Base-by-base conservation (phyloP, 2,888 invertebrate species). In the Elegia similella region DNA sequence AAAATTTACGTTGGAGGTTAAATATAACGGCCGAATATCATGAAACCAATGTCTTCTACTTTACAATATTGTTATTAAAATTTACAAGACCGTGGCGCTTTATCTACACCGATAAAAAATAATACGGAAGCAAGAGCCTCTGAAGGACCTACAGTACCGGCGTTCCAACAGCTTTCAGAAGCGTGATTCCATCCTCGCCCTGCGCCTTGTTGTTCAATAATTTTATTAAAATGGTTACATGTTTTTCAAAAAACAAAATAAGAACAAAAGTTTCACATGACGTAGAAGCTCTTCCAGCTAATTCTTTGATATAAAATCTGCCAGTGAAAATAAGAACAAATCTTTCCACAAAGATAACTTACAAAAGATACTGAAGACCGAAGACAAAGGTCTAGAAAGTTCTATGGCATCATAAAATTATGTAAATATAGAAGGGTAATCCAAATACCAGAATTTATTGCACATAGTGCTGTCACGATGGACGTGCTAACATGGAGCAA, bases 311-410 rank as follows among this genome's bases (percentile, higher is more conserved):
- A 29, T 6, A 46, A 10, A 50, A 34, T n/a, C 3, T 12, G 38
- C n/a, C 38, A 17, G 15, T 34, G 17, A 13, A 48, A 32, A 52
- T 34, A 52, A 43, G 15, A 42, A 13, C 29, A 53, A 53, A n/a
- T 30, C 13, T 29, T 12, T 15, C 12, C 7, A 34, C 34, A 50
- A 16, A 34, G 15, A 34, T 38, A 34, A 17, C 17, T 50, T 34
- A 38, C 34, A 48, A 50, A 50, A 50, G 34, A 50, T 17, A 50
- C 32, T 34, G 50, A 50, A 38, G 16, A 50, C 15, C 32, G 46
- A 34, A 50, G 50, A 50, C 50, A 48, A 29, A 42, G 23, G 15
- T 54, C 57, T 38, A 58, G 52, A 59, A 42, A 30, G 55, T 58
- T 58, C 50, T 43, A 50, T 30, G 15, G 48, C 34, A 17, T 30